Evolutionary conservation across 2,113 vertebrate genomes (phyloP).

Genomic region (Cryptoleucopteryx plumbea): DNA sequence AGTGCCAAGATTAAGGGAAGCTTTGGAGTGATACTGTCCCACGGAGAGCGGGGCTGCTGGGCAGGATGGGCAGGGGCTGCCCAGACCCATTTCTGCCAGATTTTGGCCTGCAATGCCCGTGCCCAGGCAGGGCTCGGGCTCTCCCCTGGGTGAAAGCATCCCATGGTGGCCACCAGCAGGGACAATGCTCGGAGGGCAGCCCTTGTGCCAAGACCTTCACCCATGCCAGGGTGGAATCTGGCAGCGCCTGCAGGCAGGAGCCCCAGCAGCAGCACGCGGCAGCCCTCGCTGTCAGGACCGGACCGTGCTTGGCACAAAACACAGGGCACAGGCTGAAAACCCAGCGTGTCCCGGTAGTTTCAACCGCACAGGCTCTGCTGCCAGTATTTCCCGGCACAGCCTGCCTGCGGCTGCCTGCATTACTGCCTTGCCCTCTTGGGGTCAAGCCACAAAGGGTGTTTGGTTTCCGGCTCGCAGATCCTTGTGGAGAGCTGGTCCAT

Average conservation of each 20-base stretch:
- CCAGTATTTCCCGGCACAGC: background rate
- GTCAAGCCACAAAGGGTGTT: background rate
- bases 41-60: fast-evolving
- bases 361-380: fast-evolving
- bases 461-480: background rate
- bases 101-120: background rate
- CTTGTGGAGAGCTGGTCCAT: background rate
- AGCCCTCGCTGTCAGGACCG: fast-evolving
- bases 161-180: fast-evolving
- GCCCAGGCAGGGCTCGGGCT: background rate
- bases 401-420: too few relatives aligned
- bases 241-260: background rate
- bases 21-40: background rate
- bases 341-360: fast-evolving
- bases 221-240: background rate
- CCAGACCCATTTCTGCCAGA: too few relatives aligned
- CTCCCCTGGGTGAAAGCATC: fast-evolving
- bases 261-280: fast-evolving
- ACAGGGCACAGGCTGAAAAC: too few relatives aligned
- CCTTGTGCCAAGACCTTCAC: background rate
- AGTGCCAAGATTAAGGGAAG: constrained; percentile 18
- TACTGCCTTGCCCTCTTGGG: too few relatives aligned
- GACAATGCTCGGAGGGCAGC: background rate
- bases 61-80: background rate
- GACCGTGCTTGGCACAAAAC: background rate